Conservation (phyloP, 1,140 invertebrate species). For the Anastrepha obliqua region DNA sequence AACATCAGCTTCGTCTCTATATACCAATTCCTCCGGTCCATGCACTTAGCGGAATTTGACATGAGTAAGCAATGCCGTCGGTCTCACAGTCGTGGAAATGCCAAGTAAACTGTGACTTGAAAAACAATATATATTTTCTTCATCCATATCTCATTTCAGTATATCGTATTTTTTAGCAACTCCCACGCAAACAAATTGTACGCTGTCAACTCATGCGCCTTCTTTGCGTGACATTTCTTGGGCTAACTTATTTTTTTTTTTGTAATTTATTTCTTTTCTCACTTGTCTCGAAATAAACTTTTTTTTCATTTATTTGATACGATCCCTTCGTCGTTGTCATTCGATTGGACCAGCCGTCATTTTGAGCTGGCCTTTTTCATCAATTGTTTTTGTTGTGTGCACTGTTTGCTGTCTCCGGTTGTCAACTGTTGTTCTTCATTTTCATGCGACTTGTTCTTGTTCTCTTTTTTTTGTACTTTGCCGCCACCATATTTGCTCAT, state of each 20-base stretch:
- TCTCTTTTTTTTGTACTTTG: neutral
- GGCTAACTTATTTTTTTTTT: neutral
- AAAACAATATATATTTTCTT: too few relatives aligned
- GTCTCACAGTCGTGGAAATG: too few relatives aligned
- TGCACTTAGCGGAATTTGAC: too few relatives aligned
- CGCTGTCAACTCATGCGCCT: neutral
- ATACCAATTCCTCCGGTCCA: too few relatives aligned
- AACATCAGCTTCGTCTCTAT: too few relatives aligned
- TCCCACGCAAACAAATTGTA: too few relatives aligned
- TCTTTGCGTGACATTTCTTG: conserved; percentile 4
- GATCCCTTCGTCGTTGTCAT: neutral
- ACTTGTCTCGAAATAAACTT: neutral
- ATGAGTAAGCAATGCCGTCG: too few relatives aligned
- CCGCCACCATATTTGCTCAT: neutral
- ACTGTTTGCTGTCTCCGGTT: conserved; percentile 12
- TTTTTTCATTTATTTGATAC: neutral
- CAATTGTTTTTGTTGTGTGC: neutral
- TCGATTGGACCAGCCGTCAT: neutral
- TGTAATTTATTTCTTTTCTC: neutral
- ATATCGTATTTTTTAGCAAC: too few relatives aligned
- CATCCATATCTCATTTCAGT: too few relatives aligned
- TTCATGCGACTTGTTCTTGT: neutral
- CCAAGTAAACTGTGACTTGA: too few relatives aligned
- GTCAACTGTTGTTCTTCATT: neutral
- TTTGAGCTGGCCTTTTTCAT: conserved; percentile 4